These are phyloP conservation scores for Acridotheres tristis DNA, from an alignment of 2,797 vertebrate genomes.

Conservation along the genomic window DNA sequence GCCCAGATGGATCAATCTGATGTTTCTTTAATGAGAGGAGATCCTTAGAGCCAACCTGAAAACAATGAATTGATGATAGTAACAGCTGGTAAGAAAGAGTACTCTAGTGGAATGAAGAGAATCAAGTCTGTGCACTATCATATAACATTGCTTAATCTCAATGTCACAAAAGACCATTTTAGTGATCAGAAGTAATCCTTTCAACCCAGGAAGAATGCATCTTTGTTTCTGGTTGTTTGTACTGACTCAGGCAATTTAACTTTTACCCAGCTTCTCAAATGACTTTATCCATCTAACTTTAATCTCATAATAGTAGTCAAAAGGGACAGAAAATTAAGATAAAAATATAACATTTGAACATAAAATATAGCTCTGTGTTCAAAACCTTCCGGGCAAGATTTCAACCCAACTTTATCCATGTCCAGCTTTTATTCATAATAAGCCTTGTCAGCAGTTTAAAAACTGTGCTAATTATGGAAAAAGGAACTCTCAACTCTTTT, in stretches of 20 bases:
- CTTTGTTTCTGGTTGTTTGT: conserved; percentile 68
- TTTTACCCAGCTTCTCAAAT: conserved; percentile 67
- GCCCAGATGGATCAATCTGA: conserved; percentile 3
- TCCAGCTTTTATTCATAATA: conserved; percentile 48
- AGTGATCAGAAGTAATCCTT: conserved; percentile 52
- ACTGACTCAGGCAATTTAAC: conserved; percentile 63
- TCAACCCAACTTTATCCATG: conserved; percentile 20
- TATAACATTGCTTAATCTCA: conserved; percentile 18
- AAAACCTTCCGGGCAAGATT: conserved; percentile 46
- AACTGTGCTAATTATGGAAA: conserved; percentile 27
- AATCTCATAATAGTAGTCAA: conserved; percentile 68
- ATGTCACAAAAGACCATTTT: conserved; percentile 53
- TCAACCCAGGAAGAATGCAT: conserved; percentile 60
- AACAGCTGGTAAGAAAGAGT: conserved; percentile 34
- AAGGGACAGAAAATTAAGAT: conserved; percentile 63
- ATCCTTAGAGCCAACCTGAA: background rate
- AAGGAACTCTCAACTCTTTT: conserved; percentile 7
- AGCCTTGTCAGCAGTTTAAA: conserved; percentile 46
- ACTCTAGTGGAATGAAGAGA: conserved; percentile 1
- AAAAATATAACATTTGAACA: conserved; percentile 58
- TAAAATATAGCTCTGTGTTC: conserved; percentile 48
- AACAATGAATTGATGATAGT: conserved; percentile 2
- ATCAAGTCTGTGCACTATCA: conserved; percentile 37
- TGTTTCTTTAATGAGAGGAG: conserved; percentile 1
- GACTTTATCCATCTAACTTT: conserved; percentile 60